phyloP scores from a whole-genome alignment of 2,113 vertebrate species.

The Tetraodon nigroviridis region DNA sequence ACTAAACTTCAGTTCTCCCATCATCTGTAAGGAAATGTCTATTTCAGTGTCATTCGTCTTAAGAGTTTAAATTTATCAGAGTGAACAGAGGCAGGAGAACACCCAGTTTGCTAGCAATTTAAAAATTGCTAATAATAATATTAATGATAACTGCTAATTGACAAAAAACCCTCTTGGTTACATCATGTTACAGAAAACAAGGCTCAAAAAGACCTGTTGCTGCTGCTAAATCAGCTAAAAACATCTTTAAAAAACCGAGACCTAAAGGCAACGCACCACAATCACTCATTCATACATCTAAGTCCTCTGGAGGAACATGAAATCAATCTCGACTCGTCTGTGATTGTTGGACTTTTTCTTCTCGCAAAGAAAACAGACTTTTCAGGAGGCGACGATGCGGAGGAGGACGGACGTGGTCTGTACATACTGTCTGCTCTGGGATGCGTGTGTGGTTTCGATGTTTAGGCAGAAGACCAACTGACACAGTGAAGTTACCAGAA shows the following conservation, averaged over 20 bases:
- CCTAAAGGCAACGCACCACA: too few species aligned
- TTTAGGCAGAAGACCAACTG: constrained; percentile 2
- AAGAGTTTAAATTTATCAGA: constrained; percentile 57
- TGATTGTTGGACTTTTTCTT: background rate
- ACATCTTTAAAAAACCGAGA: background rate
- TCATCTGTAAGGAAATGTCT: constrained; percentile 72
- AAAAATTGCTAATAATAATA: background rate
- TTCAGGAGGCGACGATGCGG: constrained; percentile 7
- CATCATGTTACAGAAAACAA: constrained; percentile 32
- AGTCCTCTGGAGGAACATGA: constrained; percentile 11
- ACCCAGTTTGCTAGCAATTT: background rate
- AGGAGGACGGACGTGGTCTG: constrained; percentile 37
- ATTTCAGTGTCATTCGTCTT: constrained; percentile 72
- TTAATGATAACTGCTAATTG: constrained; percentile 50
- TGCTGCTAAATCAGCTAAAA: constrained; percentile 46
- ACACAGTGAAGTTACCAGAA: constrained; percentile 11
- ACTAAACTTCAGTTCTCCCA: constrained; percentile 64
- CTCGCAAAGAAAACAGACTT: constrained; percentile 19
- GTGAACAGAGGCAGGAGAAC: constrained; percentile 62
- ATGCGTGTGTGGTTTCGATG: constrained; percentile 38
- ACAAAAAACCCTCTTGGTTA: constrained; percentile 30
- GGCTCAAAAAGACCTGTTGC: constrained; percentile 45
- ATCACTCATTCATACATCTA: too few species aligned
- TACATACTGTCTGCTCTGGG: constrained; percentile 55
- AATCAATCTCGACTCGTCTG: background rate